Evolutionary conservation across 2,888 invertebrate genomes (phyloP).

Genomic region (Diaphora mendica): DNA sequence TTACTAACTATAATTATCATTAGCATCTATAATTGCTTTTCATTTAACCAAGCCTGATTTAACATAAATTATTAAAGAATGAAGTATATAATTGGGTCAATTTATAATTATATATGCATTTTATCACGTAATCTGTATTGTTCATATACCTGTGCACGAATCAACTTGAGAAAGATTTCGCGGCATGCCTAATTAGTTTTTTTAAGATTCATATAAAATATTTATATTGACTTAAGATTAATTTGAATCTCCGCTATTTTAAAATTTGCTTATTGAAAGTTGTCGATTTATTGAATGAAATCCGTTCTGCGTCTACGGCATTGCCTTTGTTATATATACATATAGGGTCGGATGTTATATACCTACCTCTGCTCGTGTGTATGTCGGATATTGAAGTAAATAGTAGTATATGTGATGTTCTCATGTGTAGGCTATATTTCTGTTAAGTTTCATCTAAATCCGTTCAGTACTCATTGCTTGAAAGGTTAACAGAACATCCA

Average conservation of each 20-base stretch:
- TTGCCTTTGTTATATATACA: too few species aligned
- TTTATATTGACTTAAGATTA: neutral
- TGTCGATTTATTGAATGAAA: too few species aligned
- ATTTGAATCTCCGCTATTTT: neutral
- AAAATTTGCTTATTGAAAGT: too few species aligned
- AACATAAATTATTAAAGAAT: conserved; percentile 31
- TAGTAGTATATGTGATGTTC: too few species aligned
- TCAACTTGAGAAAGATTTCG: neutral
- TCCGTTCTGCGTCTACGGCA: too few species aligned
- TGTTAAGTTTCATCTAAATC: too few species aligned
- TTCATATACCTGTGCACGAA: neutral
- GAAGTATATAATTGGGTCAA: conserved; percentile 5
- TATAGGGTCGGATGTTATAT: too few species aligned
- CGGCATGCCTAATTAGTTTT: neutral
- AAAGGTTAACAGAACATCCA: too few species aligned
- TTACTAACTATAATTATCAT: conserved; percentile 28
- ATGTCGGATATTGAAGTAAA: too few species aligned
- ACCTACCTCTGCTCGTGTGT: too few species aligned
- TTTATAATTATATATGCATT: conserved; percentile 8
- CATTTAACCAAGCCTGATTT: conserved; percentile 28
- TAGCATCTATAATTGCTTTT: conserved; percentile 37
- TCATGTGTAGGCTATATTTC: too few species aligned
- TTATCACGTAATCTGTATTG: neutral
- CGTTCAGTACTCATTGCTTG: too few species aligned
- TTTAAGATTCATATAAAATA: neutral